These are phyloP conservation scores for Argyrosomus regius DNA, from an alignment of 2,797 vertebrate genomes.

Conservation along the genomic window DNA sequence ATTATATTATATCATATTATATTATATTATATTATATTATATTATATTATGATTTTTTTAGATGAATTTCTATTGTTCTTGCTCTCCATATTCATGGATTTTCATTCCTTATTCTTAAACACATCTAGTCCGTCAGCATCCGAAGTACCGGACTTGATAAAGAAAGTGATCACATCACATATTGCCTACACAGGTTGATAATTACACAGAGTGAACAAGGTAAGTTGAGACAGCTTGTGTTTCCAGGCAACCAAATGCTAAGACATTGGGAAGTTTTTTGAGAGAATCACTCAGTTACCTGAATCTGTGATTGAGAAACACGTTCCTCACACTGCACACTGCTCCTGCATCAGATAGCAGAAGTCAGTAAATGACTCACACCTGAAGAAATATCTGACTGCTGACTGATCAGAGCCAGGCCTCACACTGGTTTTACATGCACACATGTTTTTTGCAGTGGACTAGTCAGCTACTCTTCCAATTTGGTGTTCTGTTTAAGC, in stretches of 20 bases:
- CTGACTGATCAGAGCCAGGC: too few species aligned
- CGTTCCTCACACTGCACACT: not conserved
- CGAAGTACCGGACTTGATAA: not conserved
- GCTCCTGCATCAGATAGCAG: not conserved
- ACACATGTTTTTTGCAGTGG: too few species aligned
- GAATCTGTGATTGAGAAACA: not conserved
- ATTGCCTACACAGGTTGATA: not conserved
- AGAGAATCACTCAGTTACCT: not conserved
- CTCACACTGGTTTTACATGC: too few species aligned
- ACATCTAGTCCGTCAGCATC: not conserved
- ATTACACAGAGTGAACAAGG: not conserved
- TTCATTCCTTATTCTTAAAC: not conserved
- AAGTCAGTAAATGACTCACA: not conserved
- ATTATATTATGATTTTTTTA: not conserved
- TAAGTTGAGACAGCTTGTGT: conserved; percentile 1
- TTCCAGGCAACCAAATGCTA: conserved; percentile 6
- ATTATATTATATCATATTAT: too few species aligned
- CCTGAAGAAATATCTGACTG: not conserved
- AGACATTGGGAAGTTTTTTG: not conserved
- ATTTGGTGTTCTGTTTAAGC: too few species aligned
- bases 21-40: too few species aligned
- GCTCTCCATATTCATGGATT: not conserved
- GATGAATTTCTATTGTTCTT: not conserved
- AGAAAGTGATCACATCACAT: not conserved
- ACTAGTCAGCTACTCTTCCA: too few species aligned